Base-by-base conservation (phyloP, 2,797 vertebrate species). In the Oceanodroma leucorhoa region DNA sequence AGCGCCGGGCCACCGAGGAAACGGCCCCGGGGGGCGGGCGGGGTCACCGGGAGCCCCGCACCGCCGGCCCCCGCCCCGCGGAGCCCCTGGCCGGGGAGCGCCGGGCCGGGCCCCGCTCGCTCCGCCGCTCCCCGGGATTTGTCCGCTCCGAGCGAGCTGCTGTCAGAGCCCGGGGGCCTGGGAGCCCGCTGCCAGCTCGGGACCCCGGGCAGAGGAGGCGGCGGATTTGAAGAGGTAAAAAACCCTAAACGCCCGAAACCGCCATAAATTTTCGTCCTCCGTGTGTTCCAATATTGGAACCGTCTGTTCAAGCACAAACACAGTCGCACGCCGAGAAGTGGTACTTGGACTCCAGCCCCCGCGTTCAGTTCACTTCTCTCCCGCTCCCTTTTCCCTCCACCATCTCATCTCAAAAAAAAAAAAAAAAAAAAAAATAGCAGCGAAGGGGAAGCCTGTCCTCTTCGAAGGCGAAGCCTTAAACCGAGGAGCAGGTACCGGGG, bases 291-390 rank as follows among this genome's bases (percentile, higher is more conserved):
- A 5, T 11, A 3, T 1, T 9, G 71, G 71, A 27, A 36, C 43
- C 17, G 64, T 2, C 70, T 15, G 64, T 3, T 24, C 21, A 5
- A 57, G 66, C 80, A 1, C 48, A 10, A 17, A 40, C 5, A 6
- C 19, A 12, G 51, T 7, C 51, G 2, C 10, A 32, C 5, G 23
- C 38, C 19, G 60, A 54, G 86, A 13, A 84, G 78, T 0, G 77
- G 54, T 2, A 3, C 77, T 29, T 21, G 69, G 55, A 9, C 58
- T 55, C 20, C 78, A 6, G 70, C 29, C 15, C 8, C 78, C 5
- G 38, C 23, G 1, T 1, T 61, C 67, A 0, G 1, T 1, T 61
- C 67, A 0, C 60, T 43, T 16, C 34, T 54, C 29, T 41, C 51
- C 48, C 21, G 32, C n/a, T 84, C 38, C 27, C 50, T 6, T 30